Percentiles rank a stretch among this genome's conserved stretches.
These are phyloP conservation scores for Sepioteuthis lessoniana DNA, from an alignment of 2,888 invertebrate species.

Conservation along the genomic window DNA sequence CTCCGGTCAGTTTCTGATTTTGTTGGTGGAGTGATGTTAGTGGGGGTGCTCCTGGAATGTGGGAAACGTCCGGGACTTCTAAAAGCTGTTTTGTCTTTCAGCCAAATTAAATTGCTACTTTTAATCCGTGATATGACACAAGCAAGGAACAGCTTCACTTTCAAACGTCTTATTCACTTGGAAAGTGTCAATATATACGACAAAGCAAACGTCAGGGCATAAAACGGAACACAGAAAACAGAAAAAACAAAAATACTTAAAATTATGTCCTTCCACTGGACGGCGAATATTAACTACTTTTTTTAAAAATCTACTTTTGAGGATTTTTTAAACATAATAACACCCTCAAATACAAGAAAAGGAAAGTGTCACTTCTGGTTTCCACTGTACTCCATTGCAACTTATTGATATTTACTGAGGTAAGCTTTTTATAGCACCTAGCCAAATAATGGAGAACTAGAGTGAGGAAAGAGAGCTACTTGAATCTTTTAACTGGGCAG, in stretches of 20 bases:
- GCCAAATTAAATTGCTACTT: constrained; percentile 20
- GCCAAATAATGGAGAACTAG: too few species aligned
- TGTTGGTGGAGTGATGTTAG: neutral
- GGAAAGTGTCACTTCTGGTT: too few species aligned
- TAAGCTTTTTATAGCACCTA: too few species aligned
- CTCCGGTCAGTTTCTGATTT: neutral
- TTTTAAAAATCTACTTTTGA: too few species aligned
- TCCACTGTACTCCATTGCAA: too few species aligned
- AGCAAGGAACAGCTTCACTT: neutral
- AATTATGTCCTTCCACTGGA: too few species aligned
- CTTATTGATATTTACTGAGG: too few species aligned
- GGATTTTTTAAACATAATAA: too few species aligned
- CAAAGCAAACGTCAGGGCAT: neutral
- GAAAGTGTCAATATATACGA: neutral
- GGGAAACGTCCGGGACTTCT: neutral
- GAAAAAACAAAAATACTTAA: neutral
- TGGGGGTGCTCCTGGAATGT: neutral
- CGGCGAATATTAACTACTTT: too few species aligned
- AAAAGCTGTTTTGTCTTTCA: constrained; percentile 23
- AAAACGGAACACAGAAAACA: neutral
- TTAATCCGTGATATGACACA: neutral
- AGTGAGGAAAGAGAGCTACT: too few species aligned
- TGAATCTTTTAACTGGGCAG: too few species aligned
- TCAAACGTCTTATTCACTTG: neutral
- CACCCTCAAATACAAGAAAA: too few species aligned